phyloP scores from a whole-genome alignment of 2,888 invertebrate genomes.

The Chalcosyrphus nemorum region DNA sequence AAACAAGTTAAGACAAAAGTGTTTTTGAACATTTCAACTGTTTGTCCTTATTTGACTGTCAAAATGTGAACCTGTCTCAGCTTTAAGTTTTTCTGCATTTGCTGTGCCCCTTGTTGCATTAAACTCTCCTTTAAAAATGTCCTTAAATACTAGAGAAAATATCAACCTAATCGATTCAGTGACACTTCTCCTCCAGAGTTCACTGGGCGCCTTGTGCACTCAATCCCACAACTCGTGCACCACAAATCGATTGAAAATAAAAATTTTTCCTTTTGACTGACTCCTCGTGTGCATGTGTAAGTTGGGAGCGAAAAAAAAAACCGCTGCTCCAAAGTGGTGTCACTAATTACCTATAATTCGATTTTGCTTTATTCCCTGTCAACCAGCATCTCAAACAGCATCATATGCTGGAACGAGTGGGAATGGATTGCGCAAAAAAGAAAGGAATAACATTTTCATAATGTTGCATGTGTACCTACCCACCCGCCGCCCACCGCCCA shows the following conservation, averaged over 20 bases:
- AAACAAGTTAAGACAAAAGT: too few species aligned
- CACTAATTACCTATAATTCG: slow-evolving; percentile 73
- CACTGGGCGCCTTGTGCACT: slow-evolving; percentile 22
- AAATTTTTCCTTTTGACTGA: slow-evolving; percentile 12
- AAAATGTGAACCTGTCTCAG: too few species aligned
- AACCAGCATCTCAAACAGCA: slow-evolving; percentile 20
- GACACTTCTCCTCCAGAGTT: slow-evolving; percentile 28
- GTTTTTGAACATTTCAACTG: too few species aligned
- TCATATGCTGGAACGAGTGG: slow-evolving; percentile 52
- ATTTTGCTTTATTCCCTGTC: slow-evolving; percentile 59
- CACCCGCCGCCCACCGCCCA: slow-evolving; percentile 20
- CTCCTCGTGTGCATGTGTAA: not conserved
- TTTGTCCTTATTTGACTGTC: too few species aligned
- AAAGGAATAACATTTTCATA: slow-evolving; percentile 50
- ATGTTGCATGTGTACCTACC: slow-evolving; percentile 53
- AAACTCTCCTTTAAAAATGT: too few species aligned
- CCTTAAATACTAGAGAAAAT: too few species aligned
- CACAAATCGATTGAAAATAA: slow-evolving; percentile 44
- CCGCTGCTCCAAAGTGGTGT: slow-evolving; percentile 52
- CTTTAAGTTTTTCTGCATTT: too few species aligned
- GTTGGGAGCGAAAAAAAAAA: too few species aligned
- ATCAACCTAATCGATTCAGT: slow-evolving; percentile 28
- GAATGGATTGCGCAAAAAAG: slow-evolving; percentile 35
- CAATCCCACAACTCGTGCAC: slow-evolving; percentile 15
- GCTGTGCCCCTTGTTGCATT: too few species aligned